phyloP scores from a whole-genome alignment of 2,113 vertebrate species.

The Paratilapia polleni region DNA sequence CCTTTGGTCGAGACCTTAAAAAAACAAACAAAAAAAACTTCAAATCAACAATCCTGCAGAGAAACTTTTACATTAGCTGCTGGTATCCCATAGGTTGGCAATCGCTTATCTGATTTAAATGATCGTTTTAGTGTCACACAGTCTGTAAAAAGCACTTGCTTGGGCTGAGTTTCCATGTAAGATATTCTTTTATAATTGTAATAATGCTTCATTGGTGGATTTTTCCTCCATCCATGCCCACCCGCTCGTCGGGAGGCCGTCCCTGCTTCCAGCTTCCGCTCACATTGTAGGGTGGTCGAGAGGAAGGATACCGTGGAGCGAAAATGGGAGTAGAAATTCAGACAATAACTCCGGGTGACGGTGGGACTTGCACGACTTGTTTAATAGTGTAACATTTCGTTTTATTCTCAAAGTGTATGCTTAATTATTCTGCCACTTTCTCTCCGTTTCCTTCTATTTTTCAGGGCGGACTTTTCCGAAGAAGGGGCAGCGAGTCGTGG shows the following conservation, averaged over 20 bases:
- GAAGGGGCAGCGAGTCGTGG: conserved; percentile 91
- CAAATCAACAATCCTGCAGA: neutral
- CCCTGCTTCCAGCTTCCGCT: conserved; percentile 54
- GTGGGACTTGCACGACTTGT: conserved; percentile 64
- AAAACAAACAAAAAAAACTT: too few relatives aligned
- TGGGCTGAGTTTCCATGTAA: neutral
- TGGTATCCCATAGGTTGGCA: too few relatives aligned
- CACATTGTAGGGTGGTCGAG: conserved; percentile 25
- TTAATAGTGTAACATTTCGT: rapidly evolving
- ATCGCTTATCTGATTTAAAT: neutral
- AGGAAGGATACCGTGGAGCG: conserved; percentile 33
- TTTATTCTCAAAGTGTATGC: neutral
- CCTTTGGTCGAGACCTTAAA: neutral
- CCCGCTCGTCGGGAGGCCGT: conserved; percentile 29
- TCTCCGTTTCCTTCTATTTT: conserved; percentile 22
- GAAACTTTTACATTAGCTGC: neutral
- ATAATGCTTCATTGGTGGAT: neutral
- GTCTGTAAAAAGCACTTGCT: neutral
- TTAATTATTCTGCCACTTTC: neutral
- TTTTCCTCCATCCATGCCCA: neutral
- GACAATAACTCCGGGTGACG: conserved; percentile 88
- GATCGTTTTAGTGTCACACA: neutral
- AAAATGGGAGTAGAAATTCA: conserved; percentile 91
- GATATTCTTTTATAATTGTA: neutral
- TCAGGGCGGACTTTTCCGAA: conserved; percentile 91